A percentile compares a stretch with the other conserved stretches of the same genome.
These are phyloP conservation scores for Eudemis profundana DNA, from an alignment of 2,888 invertebrate species.

Conservation along the genomic window DNA sequence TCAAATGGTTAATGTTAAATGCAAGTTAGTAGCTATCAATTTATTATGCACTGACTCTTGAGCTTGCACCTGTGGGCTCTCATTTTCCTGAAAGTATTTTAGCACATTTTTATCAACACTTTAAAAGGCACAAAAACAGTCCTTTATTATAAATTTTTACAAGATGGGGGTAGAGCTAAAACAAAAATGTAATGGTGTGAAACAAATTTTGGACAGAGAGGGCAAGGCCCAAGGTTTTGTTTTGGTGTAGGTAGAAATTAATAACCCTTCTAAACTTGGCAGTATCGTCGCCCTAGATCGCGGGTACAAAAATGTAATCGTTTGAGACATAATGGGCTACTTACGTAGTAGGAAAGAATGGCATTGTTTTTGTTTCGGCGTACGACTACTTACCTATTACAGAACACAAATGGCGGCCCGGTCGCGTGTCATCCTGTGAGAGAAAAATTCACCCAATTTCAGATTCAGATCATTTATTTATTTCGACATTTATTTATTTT, in stretches of 20 bases:
- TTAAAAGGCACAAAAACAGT: too few species aligned
- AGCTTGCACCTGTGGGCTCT: background rate
- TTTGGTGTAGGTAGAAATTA: slow-evolving; percentile 18
- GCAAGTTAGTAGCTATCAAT: background rate
- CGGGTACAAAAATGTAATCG: slow-evolving; percentile 5
- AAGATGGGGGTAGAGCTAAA: background rate
- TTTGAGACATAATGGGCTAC: slow-evolving; percentile 5
- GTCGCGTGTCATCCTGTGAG: background rate
- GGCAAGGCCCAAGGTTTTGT: slow-evolving; percentile 2
- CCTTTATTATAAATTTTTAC: too few species aligned
- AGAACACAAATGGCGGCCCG: background rate
- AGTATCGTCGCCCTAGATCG: slow-evolving; percentile 2
- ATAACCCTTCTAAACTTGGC: slow-evolving; percentile 2
- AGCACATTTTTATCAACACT: too few species aligned
- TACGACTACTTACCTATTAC: background rate
- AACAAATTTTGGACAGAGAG: background rate
- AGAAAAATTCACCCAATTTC: background rate
- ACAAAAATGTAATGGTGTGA: background rate
- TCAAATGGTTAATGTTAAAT: background rate
- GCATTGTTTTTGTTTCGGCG: slow-evolving; percentile 17
- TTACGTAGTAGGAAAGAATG: background rate
- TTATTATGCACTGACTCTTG: background rate
- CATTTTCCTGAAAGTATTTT: too few species aligned
- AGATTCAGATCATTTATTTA: too few species aligned
- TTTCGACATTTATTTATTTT: too few species aligned